A percentile compares a stretch with the other conserved stretches of the same genome.
Conservation (phyloP, 2,888 invertebrate genomes). For the Drosophila setosimentum region DNA sequence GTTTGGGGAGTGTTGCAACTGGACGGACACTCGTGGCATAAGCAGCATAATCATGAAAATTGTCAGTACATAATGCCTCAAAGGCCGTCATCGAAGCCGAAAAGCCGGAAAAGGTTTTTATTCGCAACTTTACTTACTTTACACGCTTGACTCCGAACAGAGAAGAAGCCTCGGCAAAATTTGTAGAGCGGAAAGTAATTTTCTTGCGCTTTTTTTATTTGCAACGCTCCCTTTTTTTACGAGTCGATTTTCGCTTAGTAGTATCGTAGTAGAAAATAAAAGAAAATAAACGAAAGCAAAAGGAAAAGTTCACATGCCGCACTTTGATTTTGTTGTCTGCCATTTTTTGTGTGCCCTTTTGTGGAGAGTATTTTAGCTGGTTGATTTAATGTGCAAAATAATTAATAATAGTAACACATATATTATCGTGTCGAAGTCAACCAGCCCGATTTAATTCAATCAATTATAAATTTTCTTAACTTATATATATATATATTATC, state of each 20-base stretch:
- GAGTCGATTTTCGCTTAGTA: conserved; percentile 64
- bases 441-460: neutral
- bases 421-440: neutral
- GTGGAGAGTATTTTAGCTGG: conserved; percentile 1
- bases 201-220: conserved; percentile 75
- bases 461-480: neutral
- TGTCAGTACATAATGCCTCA: conserved; percentile 80
- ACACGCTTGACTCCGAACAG: conserved; percentile 69
- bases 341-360: conserved; percentile 31
- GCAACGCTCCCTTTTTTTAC: conserved; percentile 64
- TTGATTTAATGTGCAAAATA: conserved; percentile 1
- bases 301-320: conserved; percentile 68
- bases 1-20: conserved; percentile 25
- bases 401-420: neutral
- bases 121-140: conserved; percentile 79
- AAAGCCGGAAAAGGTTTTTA: conserved; percentile 76
- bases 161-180: conserved; percentile 50
- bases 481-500: neutral
- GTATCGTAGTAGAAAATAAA: conserved; percentile 25
- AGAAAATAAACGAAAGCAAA: conserved; percentile 19
- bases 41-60: conserved; percentile 79
- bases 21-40: conserved; percentile 65
- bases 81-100: conserved; percentile 66
- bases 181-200: conserved; percentile 81
- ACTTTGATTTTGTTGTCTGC: conserved; percentile 78